Evolutionary conservation across 1,140 invertebrate species (phyloP).

Genomic region (Gryllus bimaculatus): DNA sequence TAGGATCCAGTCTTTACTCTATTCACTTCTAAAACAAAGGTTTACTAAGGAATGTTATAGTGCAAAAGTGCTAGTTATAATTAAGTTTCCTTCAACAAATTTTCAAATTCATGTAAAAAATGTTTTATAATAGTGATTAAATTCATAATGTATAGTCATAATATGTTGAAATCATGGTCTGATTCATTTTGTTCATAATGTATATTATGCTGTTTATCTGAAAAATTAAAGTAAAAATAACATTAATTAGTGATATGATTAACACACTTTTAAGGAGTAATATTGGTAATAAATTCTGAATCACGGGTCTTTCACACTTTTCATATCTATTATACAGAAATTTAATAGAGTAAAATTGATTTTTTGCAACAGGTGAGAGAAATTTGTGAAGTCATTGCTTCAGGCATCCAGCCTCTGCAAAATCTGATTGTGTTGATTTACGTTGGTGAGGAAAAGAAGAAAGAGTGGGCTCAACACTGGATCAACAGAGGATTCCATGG

Average conservation of each 20-base stretch:
- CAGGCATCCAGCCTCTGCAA: constrained; percentile 92
- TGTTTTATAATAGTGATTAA: no score
- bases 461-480: constrained; percentile 88
- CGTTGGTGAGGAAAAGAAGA: constrained; percentile 75
- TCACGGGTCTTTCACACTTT: background rate
- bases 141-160: background rate
- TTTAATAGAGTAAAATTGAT: background rate
- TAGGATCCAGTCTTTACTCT: no score
- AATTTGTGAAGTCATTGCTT: constrained; percentile 73
- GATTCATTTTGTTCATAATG: background rate
- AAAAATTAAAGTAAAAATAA: background rate
- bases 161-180: background rate
- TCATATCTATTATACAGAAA: background rate
- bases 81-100: no score
- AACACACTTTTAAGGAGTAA: background rate
- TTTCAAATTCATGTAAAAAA: no score
- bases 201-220: no score
- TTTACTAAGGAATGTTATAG: no score
- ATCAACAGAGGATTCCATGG: constrained; percentile 77
- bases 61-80: no score
- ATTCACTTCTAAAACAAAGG: no score
- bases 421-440: constrained; percentile 81
- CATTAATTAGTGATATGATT: background rate
- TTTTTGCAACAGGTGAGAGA: constrained; percentile 45
- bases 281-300: background rate